phyloP scores from a whole-genome alignment of 1,140 invertebrate species.

The Drosophila persimilis region DNA sequence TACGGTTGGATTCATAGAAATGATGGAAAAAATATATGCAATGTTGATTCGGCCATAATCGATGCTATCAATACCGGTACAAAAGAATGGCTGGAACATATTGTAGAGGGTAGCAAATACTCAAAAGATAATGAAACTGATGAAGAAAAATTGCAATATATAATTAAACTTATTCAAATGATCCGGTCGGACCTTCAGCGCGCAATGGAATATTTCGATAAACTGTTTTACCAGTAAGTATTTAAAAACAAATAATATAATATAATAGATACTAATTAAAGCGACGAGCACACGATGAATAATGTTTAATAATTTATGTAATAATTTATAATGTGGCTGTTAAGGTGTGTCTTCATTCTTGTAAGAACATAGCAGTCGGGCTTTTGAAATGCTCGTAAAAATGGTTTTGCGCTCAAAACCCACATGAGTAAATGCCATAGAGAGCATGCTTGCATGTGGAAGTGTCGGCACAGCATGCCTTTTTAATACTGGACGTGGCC shows the following conservation, averaged over 20 bases:
- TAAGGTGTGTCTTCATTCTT: too few relatives aligned
- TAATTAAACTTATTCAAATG: conserved; percentile 92
- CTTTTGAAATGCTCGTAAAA: too few relatives aligned
- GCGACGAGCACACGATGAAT: too few relatives aligned
- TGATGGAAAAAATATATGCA: conserved; percentile 84
- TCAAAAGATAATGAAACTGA: conserved; percentile 85
- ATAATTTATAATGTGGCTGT: too few relatives aligned
- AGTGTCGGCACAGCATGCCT: too few relatives aligned
- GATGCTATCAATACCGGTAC: conserved; percentile 89
- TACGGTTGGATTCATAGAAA: conserved; percentile 86
- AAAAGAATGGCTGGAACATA: conserved; percentile 90
- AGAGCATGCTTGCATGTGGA: too few relatives aligned
- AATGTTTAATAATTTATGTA: too few relatives aligned
- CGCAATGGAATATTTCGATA: conserved; percentile 91
- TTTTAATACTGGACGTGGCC: too few relatives aligned
- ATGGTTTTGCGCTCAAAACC: too few relatives aligned
- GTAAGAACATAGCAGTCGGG: too few relatives aligned
- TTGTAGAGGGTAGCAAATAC: conserved; percentile 87
- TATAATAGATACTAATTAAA: neutral
- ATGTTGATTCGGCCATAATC: conserved; percentile 86
- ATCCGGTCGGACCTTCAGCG: conserved; percentile 92
- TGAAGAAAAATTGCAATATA: conserved; percentile 88
- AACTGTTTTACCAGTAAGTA: conserved; percentile 87
- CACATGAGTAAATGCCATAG: too few relatives aligned
- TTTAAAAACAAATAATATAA: too few relatives aligned